Evolutionary conservation across 2,888 invertebrate genomes (phyloP).

Genomic region (Agrotis segetum): DNA sequence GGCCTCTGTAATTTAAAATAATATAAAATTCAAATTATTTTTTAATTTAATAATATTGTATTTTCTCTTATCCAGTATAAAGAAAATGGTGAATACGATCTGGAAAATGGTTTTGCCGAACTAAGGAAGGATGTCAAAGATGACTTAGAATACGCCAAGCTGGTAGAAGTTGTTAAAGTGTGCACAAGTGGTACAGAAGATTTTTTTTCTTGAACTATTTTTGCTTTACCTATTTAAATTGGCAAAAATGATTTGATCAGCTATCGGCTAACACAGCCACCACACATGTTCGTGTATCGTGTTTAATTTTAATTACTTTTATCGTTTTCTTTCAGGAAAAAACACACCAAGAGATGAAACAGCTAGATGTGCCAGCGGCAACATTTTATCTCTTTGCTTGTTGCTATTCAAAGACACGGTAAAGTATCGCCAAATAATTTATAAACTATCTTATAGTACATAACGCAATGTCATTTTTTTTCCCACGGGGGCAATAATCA

Average conservation of each 20-base stretch:
- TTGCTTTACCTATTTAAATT: too few species aligned
- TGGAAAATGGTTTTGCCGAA: conserved; percentile 6
- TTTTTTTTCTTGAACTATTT: not conserved
- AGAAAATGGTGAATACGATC: conserved; percentile 33
- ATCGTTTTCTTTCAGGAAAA: conserved; percentile 19
- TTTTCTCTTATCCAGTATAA: conserved; percentile 9
- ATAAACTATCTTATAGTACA: not conserved
- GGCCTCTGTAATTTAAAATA: too few species aligned
- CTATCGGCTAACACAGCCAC: too few species aligned
- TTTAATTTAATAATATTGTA: not conserved
- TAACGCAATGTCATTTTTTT: not conserved
- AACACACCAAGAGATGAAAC: conserved; percentile 21
- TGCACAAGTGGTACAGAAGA: conserved; percentile 24
- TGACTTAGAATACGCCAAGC: conserved; percentile 9
- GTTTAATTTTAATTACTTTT: not conserved
- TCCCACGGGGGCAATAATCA: not conserved
- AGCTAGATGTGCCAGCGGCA: conserved; percentile 30
- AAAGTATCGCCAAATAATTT: conserved; percentile 8
- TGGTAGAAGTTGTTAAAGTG: not conserved
- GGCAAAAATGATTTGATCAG: not conserved
- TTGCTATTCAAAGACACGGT: conserved; percentile 10
- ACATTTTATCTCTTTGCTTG: conserved; percentile 10
- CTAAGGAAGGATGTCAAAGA: conserved; percentile 16
- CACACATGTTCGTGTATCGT: not conserved
- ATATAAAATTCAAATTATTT: too few species aligned